A percentile compares a stretch with the other conserved stretches of the same genome.
Evolutionary conservation across 2,113 vertebrate genomes (phyloP).

Genomic region (Lipophrys pholis): DNA sequence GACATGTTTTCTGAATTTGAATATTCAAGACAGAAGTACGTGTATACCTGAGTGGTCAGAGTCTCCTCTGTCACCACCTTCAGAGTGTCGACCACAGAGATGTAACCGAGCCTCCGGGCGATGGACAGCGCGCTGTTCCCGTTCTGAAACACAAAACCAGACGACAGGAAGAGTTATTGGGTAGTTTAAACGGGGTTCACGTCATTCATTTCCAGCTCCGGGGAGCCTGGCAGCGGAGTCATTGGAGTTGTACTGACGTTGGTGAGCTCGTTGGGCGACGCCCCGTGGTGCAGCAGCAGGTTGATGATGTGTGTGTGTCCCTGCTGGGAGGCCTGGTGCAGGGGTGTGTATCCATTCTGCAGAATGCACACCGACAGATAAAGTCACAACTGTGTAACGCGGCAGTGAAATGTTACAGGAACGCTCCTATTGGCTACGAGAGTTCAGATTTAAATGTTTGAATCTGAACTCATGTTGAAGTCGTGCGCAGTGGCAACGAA

Average conservation of each 20-base stretch:
- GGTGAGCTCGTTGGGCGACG: slow-evolving; percentile 95
- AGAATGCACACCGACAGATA: background rate
- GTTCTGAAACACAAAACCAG: slow-evolving; percentile 81
- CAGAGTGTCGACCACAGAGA: slow-evolving; percentile 96
- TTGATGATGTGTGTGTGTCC: slow-evolving; percentile 99
- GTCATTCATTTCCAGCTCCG: too few species aligned
- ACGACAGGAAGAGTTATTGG: background rate
- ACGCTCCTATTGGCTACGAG: too few species aligned
- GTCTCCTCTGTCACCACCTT: slow-evolving; percentile 97
- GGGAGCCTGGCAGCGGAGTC: too few species aligned
- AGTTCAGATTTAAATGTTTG: too few species aligned
- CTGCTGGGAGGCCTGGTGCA: slow-evolving; percentile 97
- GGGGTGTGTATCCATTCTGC: slow-evolving; percentile 96
- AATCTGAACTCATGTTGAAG: too few species aligned
- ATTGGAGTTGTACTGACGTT: slow-evolving; percentile 82
- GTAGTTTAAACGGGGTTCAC: too few species aligned
- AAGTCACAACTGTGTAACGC: background rate
- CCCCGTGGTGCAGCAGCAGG: slow-evolving; percentile 91
- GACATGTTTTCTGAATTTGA: too few species aligned
- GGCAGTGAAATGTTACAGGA: too few species aligned
- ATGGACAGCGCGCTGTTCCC: slow-evolving; percentile 97
- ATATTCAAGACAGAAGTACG: too few species aligned
- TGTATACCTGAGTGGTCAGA: slow-evolving; percentile 85
- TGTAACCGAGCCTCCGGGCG: slow-evolving; percentile 94
- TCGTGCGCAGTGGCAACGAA: too few species aligned